Conservation (phyloP, 2,113 vertebrate genomes). For the Sorex fumeus region DNA sequence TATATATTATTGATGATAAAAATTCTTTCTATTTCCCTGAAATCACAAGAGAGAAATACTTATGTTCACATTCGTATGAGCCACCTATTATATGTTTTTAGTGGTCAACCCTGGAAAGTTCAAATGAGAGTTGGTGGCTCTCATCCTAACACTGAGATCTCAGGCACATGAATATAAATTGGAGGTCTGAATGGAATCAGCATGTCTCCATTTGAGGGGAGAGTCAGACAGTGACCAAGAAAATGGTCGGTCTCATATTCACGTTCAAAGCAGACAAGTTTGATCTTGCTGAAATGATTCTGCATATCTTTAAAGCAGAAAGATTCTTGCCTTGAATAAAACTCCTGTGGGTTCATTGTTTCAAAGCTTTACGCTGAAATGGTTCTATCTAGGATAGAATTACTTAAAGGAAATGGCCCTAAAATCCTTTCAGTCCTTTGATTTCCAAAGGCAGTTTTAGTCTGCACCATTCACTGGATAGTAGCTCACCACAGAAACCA, state of each 20-base stretch:
- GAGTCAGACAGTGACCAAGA: background rate
- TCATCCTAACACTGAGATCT: background rate
- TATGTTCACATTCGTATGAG: background rate
- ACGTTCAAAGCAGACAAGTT: slow-evolving; percentile 22
- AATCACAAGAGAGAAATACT: background rate
- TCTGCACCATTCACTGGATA: background rate
- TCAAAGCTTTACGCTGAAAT: background rate
- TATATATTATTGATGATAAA: slow-evolving; percentile 13
- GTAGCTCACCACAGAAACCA: background rate
- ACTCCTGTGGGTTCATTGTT: slow-evolving; percentile 22
- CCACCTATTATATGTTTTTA: background rate
- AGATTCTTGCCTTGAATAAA: background rate
- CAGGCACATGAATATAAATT: background rate
- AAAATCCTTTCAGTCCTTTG: background rate
- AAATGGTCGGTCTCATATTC: background rate
- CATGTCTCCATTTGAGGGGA: background rate
- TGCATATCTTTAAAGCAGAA: slow-evolving; percentile 33
- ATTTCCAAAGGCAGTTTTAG: slow-evolving; percentile 6
- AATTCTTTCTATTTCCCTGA: background rate
- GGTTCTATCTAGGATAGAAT: background rate
- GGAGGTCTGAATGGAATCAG: background rate
- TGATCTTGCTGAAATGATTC: background rate
- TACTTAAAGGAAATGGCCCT: background rate
- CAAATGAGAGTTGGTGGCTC: background rate
- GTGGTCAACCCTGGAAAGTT: background rate